These are phyloP conservation scores for Boloria euphrosyne DNA, from an alignment of 2,888 invertebrate species.

Conservation along the genomic window DNA sequence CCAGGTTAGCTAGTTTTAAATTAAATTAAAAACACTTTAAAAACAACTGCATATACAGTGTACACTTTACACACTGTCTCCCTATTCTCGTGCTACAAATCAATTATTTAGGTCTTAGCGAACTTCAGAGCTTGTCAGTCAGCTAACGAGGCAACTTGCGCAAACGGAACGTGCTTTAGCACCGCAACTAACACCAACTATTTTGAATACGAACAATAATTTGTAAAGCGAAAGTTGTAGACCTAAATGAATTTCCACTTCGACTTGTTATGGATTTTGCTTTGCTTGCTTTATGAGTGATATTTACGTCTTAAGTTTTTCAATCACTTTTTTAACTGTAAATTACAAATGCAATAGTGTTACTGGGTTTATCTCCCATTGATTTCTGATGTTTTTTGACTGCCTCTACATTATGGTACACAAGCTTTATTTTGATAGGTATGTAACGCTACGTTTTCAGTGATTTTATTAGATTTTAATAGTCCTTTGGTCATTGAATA, in stretches of 20 bases:
- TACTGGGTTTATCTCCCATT: too few species aligned
- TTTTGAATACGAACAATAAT: constrained; percentile 39
- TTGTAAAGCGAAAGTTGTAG: constrained; percentile 37
- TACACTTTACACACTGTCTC: neutral
- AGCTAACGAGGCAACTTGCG: constrained; percentile 45
- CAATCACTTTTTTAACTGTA: neutral
- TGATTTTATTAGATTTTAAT: too few species aligned
- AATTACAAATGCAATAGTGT: neutral
- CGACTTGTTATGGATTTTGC: constrained; percentile 14
- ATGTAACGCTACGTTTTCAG: too few species aligned
- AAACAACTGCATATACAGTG: neutral
- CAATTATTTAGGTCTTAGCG: constrained; percentile 25
- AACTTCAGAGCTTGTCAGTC: constrained; percentile 39
- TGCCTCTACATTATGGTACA: too few species aligned
- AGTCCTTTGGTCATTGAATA: too few species aligned
- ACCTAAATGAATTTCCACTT: constrained; percentile 29
- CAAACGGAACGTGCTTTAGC: constrained; percentile 46
- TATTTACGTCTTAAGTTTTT: neutral
- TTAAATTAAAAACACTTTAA: neutral
- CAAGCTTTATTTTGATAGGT: too few species aligned
- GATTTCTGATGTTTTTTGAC: too few species aligned
- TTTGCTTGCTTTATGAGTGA: neutral
- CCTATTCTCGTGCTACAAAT: constrained; percentile 12
- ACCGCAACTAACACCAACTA: constrained; percentile 48
- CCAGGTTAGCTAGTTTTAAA: neutral